These are phyloP conservation scores for Pygocentrus nattereri DNA, from an alignment of 2,797 vertebrate species.

Conservation along the genomic window DNA sequence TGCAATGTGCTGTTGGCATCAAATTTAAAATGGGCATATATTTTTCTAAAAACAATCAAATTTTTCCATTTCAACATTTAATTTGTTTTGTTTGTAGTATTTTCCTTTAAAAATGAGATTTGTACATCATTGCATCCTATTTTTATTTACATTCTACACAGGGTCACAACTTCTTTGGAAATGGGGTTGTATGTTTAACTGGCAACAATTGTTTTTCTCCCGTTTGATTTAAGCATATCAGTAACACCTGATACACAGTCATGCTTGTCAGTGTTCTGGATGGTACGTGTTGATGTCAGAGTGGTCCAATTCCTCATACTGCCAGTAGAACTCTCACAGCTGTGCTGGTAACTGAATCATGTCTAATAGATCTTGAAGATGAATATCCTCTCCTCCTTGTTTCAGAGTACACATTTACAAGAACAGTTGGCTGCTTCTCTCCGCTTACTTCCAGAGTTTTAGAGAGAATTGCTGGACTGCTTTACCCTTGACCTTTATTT, in stretches of 20 bases:
- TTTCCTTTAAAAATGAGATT: too few species aligned
- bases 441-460: neutral
- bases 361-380: neutral
- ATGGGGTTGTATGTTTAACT: too few species aligned
- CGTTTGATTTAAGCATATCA: neutral
- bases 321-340: constrained; percentile 18
- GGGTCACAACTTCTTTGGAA: too few species aligned
- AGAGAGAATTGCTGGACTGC: constrained; percentile 14
- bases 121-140: too few species aligned
- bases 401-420: constrained; percentile 32
- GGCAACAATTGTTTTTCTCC: neutral
- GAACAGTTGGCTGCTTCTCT: neutral
- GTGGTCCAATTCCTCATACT: constrained; percentile 10
- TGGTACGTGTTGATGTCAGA: constrained; percentile 15
- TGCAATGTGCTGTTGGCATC: too few species aligned
- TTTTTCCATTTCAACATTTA: too few species aligned
- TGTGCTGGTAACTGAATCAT: constrained; percentile 33
- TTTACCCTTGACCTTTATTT: constrained; percentile 36
- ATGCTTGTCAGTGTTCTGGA: constrained; percentile 15
- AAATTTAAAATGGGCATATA: too few species aligned
- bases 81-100: too few species aligned
- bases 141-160: too few species aligned
- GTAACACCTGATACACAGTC: neutral
- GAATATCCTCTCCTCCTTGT: neutral
- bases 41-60: too few species aligned